Conservation (phyloP, 2,113 vertebrate genomes). For the Pterophyllum scalare region DNA sequence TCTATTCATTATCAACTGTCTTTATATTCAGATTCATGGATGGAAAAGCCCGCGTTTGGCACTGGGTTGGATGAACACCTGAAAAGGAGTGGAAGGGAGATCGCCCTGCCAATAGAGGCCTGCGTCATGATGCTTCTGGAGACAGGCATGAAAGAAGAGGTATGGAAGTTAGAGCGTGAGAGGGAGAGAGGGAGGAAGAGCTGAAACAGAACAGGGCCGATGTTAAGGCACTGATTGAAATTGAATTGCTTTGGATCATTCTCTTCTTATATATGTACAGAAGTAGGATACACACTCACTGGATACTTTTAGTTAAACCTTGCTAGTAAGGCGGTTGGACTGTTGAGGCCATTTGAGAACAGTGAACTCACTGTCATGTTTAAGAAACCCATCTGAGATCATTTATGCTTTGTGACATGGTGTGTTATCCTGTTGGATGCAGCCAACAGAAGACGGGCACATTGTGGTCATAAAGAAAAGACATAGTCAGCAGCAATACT, state of each 20-base stretch:
- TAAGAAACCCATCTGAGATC: background rate
- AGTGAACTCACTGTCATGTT: background rate
- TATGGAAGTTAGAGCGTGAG: conserved; percentile 51
- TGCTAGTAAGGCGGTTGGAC: background rate
- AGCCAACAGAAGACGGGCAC: background rate
- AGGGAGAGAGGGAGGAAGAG: background rate
- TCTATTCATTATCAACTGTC: background rate
- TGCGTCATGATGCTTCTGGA: conserved; percentile 98
- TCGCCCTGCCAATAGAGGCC: conserved; percentile 93
- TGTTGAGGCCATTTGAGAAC: background rate
- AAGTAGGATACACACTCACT: background rate
- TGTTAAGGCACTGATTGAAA: background rate
- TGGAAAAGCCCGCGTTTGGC: conserved; percentile 96
- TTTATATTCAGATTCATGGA: conserved; percentile 90
- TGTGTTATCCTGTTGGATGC: background rate
- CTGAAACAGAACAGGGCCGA: background rate
- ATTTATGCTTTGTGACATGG: background rate
- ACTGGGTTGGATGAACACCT: conserved; percentile 93
- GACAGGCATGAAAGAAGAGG: conserved; percentile 98
- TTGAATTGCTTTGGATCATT: background rate
- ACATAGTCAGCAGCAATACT: background rate
- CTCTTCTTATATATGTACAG: no score
- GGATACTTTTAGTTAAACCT: background rate
- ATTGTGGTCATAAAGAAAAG: background rate
- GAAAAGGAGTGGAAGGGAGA: conserved; percentile 93